Evolutionary conservation across 1,140 invertebrate genomes (phyloP), one percentile per base, ranked within the genome.

Genomic region (Drosophila aff.): DNA sequence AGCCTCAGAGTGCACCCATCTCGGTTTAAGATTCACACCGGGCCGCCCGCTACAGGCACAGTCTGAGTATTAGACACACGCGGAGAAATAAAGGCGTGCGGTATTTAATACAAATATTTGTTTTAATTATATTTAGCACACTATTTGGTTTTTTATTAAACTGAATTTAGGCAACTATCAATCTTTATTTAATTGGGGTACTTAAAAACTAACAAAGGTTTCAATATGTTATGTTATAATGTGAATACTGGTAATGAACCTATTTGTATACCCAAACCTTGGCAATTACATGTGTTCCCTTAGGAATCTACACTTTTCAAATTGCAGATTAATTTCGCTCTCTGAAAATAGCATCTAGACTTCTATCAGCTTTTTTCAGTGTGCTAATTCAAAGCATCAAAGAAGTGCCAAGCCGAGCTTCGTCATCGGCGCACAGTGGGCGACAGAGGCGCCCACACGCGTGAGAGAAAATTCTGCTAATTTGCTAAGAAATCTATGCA

Each of bases 1-100:
- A 64, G 78, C 58, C 85, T 85, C 46, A 44, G 75, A 90, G 67
- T 90, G 85, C 85, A 89, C 67, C 65, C 78, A 75, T 66, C 82
- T 79, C 81, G 81, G 85, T 60, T 90, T 85, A 90, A 89, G 89
- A 89, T 89, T 90, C 81, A 81, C 85, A 85, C 81, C 84, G 76
- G 67, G 69, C 84, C 81, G 77, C 73, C 77, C 71, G 76, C 79
- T 40, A 50, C 74, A 67, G 73, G 21, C 53, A 44, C 38, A 72
- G 62, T 33, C 57, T 21, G 53, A 57, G 53, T 43, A 40, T 59
- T 44, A 60, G 72, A 44, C 36, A 23, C 72, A 28, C 16, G 18
- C 26, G 16, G 49, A 61, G 71, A 84, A 68, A 63, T 68, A 59
- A 47, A 2, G 11, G 52, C 2, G 21, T 4, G 53, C 2, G 21